A percentile compares a stretch with the other conserved stretches of the same genome.
Conservation (phyloP, 1,140 invertebrate genomes). For the Drosophila bocqueti region DNA sequence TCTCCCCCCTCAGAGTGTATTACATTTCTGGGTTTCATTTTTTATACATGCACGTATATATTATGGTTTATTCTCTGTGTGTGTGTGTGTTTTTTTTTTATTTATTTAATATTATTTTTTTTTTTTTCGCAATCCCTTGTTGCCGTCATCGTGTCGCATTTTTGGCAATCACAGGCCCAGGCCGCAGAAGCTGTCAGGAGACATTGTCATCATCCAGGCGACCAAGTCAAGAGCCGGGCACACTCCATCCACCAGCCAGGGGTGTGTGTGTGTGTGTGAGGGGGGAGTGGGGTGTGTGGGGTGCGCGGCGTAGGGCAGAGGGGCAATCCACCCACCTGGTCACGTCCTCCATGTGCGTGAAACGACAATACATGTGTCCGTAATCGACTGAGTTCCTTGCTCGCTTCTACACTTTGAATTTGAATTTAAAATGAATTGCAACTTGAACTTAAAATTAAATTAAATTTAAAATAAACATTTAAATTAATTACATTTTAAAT, state of each 20-base stretch:
- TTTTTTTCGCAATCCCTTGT: constrained; percentile 72
- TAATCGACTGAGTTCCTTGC: constrained; percentile 60
- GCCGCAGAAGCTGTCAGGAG: constrained; percentile 73
- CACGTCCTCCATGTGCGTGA: constrained; percentile 57
- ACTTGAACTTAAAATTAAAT: not conserved
- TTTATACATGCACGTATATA: constrained; percentile 31
- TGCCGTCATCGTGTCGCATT: constrained; percentile 77
- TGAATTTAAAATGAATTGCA: not conserved
- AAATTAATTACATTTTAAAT: not conserved
- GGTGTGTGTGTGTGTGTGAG: not conserved
- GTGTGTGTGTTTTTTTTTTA: not conserved
- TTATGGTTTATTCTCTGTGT: constrained; percentile 8
- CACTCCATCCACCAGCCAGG: constrained; percentile 1
- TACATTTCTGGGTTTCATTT: constrained; percentile 72
- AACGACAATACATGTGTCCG: constrained; percentile 63
- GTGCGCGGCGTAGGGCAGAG: not conserved
- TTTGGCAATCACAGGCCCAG: constrained; percentile 80
- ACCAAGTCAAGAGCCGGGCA: constrained; percentile 33
- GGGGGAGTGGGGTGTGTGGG: not conserved
- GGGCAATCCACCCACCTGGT: constrained; percentile 59
- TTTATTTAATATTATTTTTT: constrained; percentile 14
- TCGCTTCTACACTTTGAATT: not conserved
- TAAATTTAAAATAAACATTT: not conserved
- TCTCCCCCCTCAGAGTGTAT: constrained; percentile 55
- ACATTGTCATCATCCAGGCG: constrained; percentile 79